Conservation (phyloP, 2,113 vertebrate genomes). For the Strix uralensis region DNA sequence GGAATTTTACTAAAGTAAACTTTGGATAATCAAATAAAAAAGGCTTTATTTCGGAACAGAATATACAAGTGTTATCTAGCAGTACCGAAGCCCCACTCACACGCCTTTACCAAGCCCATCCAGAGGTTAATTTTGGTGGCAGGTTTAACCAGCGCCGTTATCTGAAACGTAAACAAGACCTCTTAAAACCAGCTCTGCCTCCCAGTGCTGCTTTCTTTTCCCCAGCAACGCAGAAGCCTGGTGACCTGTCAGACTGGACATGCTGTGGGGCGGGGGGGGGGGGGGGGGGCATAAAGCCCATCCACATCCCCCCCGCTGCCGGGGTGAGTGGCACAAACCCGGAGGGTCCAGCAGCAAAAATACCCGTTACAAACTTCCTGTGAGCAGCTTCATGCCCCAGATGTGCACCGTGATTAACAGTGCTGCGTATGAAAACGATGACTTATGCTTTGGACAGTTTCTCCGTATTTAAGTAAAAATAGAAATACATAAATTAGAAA, state of each 20-base stretch:
- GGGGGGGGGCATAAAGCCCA: background rate
- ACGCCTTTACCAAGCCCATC: background rate
- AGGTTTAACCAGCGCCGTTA: background rate
- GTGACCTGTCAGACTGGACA: background rate
- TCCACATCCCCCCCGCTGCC: fast-evolving
- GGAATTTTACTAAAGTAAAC: background rate
- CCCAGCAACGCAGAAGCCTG: background rate
- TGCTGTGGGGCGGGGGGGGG: background rate
- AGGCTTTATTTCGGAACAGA: background rate
- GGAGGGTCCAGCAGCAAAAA: background rate
- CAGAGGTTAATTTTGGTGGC: background rate
- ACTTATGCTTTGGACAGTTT: background rate
- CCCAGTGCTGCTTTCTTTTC: background rate
- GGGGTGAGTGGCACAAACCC: fast-evolving
- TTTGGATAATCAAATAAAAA: background rate
- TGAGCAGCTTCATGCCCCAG: background rate
- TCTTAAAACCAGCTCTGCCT: background rate
- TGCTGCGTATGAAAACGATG: fast-evolving
- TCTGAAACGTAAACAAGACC: background rate
- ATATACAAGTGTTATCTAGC: background rate
- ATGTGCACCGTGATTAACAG: fast-evolving
- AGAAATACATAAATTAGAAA: background rate
- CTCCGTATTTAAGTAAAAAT: background rate
- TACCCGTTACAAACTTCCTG: background rate
- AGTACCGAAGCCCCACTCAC: background rate